A percentile compares a stretch with the other conserved stretches of the same genome.
phyloP scores from a whole-genome alignment of 2,113 vertebrate species.

The Mesocricetus auratus region DNA sequence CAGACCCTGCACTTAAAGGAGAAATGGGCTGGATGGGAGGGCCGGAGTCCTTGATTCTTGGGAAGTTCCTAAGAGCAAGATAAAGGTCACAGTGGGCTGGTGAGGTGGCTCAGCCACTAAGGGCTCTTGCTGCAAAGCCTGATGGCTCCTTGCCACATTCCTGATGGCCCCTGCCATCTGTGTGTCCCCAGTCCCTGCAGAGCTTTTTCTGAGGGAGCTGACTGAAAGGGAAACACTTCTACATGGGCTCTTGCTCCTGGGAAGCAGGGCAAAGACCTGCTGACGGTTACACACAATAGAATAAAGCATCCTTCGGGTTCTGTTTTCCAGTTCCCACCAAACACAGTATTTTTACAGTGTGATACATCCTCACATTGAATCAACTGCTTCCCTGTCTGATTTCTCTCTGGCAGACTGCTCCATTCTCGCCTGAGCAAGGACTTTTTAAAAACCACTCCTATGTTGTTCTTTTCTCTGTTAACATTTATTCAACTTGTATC shows the following conservation, averaged over 20 bases:
- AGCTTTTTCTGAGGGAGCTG: background rate
- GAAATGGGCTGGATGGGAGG: background rate
- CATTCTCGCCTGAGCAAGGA: background rate
- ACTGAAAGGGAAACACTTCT: background rate
- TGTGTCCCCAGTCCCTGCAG: conserved; percentile 43
- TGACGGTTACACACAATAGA: background rate
- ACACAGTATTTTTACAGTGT: background rate
- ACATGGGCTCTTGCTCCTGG: background rate
- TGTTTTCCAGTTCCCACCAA: conserved; percentile 36
- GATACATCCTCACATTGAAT: background rate
- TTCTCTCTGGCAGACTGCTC: conserved; percentile 24
- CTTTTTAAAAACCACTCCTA: conserved; percentile 47
- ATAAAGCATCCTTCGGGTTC: conserved; percentile 23
- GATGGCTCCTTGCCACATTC: background rate
- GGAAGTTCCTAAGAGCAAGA: conserved; percentile 19
- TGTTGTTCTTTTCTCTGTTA: conserved; percentile 45
- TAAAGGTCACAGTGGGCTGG: background rate
- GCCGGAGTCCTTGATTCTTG: background rate
- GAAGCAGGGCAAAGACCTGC: background rate
- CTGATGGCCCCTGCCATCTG: conserved; percentile 43
- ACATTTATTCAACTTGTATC: conserved; percentile 48
- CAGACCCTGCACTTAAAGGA: background rate
- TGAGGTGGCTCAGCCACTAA: background rate
- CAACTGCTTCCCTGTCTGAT: background rate
- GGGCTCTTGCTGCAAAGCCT: background rate